Evolutionary conservation across 2,888 invertebrate species (phyloP).

Genomic region (Sphaerophoria taeniata): DNA sequence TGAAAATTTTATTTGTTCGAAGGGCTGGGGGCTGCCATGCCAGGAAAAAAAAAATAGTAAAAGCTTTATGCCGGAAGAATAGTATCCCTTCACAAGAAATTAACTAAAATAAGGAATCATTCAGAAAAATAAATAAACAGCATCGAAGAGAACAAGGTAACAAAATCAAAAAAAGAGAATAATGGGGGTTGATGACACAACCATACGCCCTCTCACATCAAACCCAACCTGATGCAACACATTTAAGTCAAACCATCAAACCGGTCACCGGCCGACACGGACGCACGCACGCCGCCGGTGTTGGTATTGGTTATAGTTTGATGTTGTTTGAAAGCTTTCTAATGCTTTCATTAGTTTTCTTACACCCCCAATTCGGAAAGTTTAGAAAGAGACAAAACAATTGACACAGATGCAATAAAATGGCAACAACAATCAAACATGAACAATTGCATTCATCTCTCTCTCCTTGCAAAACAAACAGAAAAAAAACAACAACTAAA

Average conservation of each 20-base stretch:
- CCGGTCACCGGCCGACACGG: background rate
- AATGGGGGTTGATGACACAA: slow-evolving; percentile 31
- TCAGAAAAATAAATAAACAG: slow-evolving; percentile 45
- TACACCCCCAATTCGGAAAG: background rate
- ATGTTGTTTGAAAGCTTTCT: slow-evolving; percentile 58
- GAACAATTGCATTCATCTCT: slow-evolving; percentile 60
- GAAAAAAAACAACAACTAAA: slow-evolving; percentile 37
- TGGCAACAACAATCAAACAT: slow-evolving; percentile 54
- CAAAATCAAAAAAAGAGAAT: slow-evolving; percentile 10
- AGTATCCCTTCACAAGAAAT: slow-evolving; percentile 3
- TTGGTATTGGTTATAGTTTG: background rate
- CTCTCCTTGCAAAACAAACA: slow-evolving; percentile 1
- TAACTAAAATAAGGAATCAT: slow-evolving; percentile 32
- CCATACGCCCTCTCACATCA: slow-evolving; percentile 21
- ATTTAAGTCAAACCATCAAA: too few species aligned
- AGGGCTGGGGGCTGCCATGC: slow-evolving; percentile 35
- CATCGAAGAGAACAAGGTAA: background rate
- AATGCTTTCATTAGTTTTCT: slow-evolving; percentile 39
- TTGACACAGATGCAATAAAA: slow-evolving; percentile 62
- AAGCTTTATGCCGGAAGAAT: slow-evolving; percentile 38
- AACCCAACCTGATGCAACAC: slow-evolving; percentile 51
- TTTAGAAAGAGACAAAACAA: slow-evolving; percentile 64
- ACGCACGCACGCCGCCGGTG: slow-evolving; percentile 9
- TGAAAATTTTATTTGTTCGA: slow-evolving; percentile 48
- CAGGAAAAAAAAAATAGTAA: slow-evolving; percentile 44